Conservation (phyloP, 2,797 vertebrate genomes). For the Gallinago nigripennis region DNA sequence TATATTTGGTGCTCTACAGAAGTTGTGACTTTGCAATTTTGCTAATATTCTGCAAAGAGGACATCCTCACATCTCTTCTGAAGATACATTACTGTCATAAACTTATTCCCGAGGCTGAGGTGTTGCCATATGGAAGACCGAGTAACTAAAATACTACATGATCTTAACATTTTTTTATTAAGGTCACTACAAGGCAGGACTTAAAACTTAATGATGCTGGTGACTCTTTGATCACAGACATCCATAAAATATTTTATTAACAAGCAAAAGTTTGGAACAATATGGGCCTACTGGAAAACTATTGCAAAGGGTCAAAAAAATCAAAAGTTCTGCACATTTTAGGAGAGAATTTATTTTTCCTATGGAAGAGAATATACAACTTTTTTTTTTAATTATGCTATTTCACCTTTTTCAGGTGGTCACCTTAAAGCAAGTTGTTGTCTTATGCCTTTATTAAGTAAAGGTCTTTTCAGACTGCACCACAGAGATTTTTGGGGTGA, state of each 20-base stretch:
- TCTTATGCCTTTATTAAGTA: not conserved
- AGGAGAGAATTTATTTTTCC: not conserved
- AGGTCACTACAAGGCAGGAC: conserved; percentile 40
- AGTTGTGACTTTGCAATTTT: not conserved
- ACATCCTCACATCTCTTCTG: not conserved
- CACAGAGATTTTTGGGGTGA: not conserved
- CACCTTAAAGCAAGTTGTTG: not conserved
- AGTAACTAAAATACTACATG: conserved; percentile 43
- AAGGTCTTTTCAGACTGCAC: not conserved
- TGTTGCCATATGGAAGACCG: conserved; percentile 47
- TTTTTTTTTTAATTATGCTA: not conserved
- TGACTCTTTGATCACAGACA: not conserved
- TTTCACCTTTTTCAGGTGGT: not conserved
- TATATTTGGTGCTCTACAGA: not conserved
- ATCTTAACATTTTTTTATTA: conserved; percentile 60
- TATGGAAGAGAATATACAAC: not conserved
- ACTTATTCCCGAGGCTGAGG: conserved; percentile 18
- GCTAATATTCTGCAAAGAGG: not conserved
- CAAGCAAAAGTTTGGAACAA: not conserved
- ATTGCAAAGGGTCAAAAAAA: no score
- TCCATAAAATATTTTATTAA: not conserved
- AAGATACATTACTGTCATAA: conserved; percentile 45
- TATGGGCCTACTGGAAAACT: not conserved
- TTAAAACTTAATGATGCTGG: conserved; percentile 26
- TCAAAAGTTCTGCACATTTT: not conserved